These are phyloP conservation scores for Gastrophryne carolinensis DNA, from an alignment of 2,797 vertebrate species.

Conservation along the genomic window DNA sequence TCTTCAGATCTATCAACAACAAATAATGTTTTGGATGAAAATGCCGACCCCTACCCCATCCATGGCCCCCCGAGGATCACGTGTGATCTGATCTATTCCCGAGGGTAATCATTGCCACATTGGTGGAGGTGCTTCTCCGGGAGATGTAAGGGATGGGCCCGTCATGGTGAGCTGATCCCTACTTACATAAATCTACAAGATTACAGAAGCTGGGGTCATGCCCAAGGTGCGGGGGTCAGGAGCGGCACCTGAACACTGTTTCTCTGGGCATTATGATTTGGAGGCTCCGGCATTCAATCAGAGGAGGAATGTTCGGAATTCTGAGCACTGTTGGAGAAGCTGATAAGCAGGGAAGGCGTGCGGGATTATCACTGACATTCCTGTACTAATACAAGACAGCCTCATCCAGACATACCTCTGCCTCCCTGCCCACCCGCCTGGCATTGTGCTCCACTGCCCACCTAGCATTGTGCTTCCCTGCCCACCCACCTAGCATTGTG, in stretches of 20 bases:
- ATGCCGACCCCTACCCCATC: too few relatives aligned
- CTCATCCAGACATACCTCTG: slow-evolving; percentile 74
- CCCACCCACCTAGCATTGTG: neutral
- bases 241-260: slow-evolving; percentile 74
- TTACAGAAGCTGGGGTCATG: slow-evolving; percentile 69
- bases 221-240: slow-evolving; percentile 54
- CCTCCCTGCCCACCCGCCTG: neutral
- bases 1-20: too few relatives aligned
- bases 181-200: slow-evolving; percentile 63
- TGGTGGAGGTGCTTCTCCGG: neutral
- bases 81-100: neutral
- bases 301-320: slow-evolving; percentile 86
- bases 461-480: neutral
- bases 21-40: too few relatives aligned
- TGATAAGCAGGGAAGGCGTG: slow-evolving; percentile 76
- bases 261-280: slow-evolving; percentile 85
- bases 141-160: neutral
- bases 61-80: too few relatives aligned
- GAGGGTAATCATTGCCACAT: neutral
- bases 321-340: slow-evolving; percentile 68
- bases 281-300: slow-evolving; percentile 88
- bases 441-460: neutral
- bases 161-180: slow-evolving; percentile 29
- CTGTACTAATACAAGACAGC: slow-evolving; percentile 72
- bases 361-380: slow-evolving; percentile 70